Conservation (phyloP, 2,797 vertebrate species). For the Perdix hodgsoniae region DNA sequence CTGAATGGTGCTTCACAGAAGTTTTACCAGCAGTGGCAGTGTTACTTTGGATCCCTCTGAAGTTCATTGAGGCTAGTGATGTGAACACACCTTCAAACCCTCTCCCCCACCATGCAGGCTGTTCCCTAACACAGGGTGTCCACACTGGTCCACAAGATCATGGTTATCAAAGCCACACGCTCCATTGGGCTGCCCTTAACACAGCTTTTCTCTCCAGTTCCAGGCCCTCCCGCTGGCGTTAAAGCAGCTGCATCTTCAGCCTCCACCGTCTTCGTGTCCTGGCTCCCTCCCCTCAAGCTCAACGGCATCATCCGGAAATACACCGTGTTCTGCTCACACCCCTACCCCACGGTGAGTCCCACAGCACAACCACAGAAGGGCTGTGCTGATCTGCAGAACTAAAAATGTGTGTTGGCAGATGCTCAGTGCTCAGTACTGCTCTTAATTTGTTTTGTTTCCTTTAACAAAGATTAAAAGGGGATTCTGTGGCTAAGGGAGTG, state of each 20-base stretch:
- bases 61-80: neutral
- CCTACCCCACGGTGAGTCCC: slow-evolving; percentile 92
- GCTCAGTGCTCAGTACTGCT: neutral
- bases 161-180: fast-evolving
- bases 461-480: neutral
- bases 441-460: neutral
- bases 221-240: slow-evolving; percentile 95
- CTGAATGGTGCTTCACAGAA: neutral
- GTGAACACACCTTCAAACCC: neutral
- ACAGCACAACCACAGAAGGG: neutral
- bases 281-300: slow-evolving; percentile 95
- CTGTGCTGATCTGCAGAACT: neutral
- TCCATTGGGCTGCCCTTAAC: neutral
- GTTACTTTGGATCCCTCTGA: neutral
- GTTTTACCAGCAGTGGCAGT: neutral
- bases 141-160: fast-evolving
- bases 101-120: fast-evolving
- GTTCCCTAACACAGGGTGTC: neutral
- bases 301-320: slow-evolving; percentile 98
- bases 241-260: slow-evolving; percentile 94
- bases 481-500: neutral
- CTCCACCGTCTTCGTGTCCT: slow-evolving; percentile 95
- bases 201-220: slow-evolving; percentile 81
- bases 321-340: slow-evolving; percentile 97
- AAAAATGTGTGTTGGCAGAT: neutral